Evolutionary conservation across 2,797 vertebrate species (phyloP).

Genomic region (Tapera naevia): DNA sequence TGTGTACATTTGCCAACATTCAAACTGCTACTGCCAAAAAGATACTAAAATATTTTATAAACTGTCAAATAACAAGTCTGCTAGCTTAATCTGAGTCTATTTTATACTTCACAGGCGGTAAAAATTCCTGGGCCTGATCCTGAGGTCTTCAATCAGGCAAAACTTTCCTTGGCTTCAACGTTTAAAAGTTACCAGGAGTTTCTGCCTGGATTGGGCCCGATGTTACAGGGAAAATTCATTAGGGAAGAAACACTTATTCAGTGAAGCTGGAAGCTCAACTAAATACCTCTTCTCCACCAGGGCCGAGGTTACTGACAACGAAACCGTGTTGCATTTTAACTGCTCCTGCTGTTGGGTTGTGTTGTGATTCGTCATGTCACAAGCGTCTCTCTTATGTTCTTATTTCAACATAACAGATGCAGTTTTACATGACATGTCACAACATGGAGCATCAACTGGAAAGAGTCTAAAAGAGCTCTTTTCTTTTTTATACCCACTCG

Average conservation of each 20-base stretch:
- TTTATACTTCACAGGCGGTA: slow-evolving; percentile 70
- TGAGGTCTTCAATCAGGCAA: neutral
- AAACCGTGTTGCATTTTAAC: neutral
- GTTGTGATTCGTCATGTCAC: slow-evolving; percentile 42
- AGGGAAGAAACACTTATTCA: neutral
- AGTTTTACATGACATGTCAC: slow-evolving; percentile 48
- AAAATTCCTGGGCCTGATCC: slow-evolving; percentile 59
- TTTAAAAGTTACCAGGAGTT: neutral
- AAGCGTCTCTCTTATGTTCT: neutral
- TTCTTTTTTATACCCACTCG: rapidly evolving
- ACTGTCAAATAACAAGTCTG: slow-evolving; percentile 83
- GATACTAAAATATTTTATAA: slow-evolving; percentile 83
- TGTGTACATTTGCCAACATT: slow-evolving; percentile 79
- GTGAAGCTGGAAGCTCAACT: neutral
- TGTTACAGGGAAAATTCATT: neutral
- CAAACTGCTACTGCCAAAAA: slow-evolving; percentile 80
- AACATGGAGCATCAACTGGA: slow-evolving; percentile 48
- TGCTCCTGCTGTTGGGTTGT: neutral
- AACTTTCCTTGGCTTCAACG: neutral
- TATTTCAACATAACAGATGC: slow-evolving; percentile 51
- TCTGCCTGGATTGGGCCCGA: neutral
- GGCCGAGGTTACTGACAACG: neutral
- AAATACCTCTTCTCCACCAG: neutral
- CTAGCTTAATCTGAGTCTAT: slow-evolving; percentile 78
- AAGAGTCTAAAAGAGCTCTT: neutral